Conservation (phyloP, 2,888 invertebrate genomes). For the Ceratothoa steindachneri region DNA sequence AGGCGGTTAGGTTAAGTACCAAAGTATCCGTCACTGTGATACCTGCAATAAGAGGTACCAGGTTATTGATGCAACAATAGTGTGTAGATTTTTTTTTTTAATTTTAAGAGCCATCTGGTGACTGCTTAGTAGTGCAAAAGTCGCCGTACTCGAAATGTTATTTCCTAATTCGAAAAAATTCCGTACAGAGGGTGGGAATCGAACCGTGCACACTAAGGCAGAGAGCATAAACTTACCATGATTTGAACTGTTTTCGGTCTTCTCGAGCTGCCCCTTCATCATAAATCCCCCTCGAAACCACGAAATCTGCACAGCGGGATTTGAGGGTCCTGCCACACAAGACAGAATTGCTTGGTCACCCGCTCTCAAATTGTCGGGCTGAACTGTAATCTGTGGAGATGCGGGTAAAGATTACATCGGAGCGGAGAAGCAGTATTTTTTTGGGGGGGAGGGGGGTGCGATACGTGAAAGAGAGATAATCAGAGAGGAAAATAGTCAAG, state of each 20-base stretch:
- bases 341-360: conserved; percentile 30
- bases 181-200: no score
- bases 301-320: conserved; percentile 34
- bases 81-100: no score
- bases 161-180: no score
- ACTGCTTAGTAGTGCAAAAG: no score
- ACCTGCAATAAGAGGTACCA: conserved; percentile 22
- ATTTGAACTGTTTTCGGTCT: conserved; percentile 19
- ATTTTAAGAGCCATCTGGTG: no score
- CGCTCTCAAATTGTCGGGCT: conserved; percentile 29
- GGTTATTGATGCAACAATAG: no score
- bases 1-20: conserved; percentile 32
- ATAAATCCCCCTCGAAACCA: conserved; percentile 34
- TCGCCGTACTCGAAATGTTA: no score
- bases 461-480: no score
- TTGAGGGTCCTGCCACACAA: conserved; percentile 35
- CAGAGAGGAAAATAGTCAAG: no score
- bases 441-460: no score
- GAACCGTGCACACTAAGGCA: no score
- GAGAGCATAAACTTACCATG: conserved; percentile 38
- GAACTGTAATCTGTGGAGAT: conserved; percentile 23
- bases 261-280: conserved; percentile 26
- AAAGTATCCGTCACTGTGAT: conserved; percentile 29
- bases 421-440: not conserved
- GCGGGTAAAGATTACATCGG: no score